Base-by-base conservation (phyloP, 1,140 invertebrate species). In the Epicauta chinensis region DNA sequence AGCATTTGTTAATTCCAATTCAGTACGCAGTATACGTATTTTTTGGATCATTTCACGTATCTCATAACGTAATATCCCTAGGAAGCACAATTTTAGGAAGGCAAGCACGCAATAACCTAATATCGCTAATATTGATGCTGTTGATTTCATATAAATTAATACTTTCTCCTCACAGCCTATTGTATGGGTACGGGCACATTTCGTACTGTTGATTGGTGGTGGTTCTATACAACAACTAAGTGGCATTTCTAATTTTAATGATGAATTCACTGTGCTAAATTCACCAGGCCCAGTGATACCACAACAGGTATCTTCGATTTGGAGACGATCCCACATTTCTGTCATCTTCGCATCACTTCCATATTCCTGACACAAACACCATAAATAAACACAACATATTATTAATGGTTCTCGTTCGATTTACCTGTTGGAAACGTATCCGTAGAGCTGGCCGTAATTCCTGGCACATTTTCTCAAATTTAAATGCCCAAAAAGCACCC, bases 31-130 rank as follows among this genome's bases (percentile, higher is more conserved):
- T 63, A 81, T 78, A 60, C 71, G 78, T 68, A 93, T 93, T 71
- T 93, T 93, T 65, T 92, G 87, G 60, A 93, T 91, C 89, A 91
- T 91, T 66, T 91, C 89, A 42, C 83, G 77, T 60, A 91, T 89
- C 73, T 91, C 87, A 71, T 89, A 89, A 36, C 83, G 76, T 30
- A 93, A 75, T 61, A 93, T 92, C 16, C 87, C 89, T 23, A 92
- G 79, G 75, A 93, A 93, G 74, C 89, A 92, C 58, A 92, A 74
- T 72, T 93, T 93, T 38, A 91, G 78, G 72, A 93, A 93, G 48
- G 89, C 86, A 52, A 93, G 86, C 31, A 93, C 89, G 71, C 91
- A 93, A 69, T 91, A 92, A 6, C 89, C 89, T 37, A 92, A 69
- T 13, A 93, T 87, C 61, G 90, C 89, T 6, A 93, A 77, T 16